Evolutionary conservation across 2,797 vertebrate genomes (phyloP).

Genomic region (Champsocephalus esox): DNA sequence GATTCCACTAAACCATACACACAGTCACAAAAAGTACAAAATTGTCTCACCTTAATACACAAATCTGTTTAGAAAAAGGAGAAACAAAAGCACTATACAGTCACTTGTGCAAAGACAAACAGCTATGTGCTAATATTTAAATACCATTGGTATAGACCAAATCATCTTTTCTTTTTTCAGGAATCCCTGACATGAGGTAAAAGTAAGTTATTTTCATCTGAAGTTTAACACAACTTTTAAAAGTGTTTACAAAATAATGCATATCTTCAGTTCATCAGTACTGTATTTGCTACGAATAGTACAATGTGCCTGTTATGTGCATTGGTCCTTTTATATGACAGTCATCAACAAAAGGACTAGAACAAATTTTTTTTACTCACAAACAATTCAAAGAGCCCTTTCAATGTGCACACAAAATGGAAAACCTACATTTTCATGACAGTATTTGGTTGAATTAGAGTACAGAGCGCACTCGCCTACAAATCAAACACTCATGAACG

Average conservation of each 20-base stretch:
- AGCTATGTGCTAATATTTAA: constrained; percentile 89
- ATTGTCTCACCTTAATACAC: constrained; percentile 87
- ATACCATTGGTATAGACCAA: constrained; percentile 85
- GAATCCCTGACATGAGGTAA: constrained; percentile 90
- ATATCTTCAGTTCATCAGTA: constrained; percentile 88
- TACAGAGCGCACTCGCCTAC: constrained; percentile 74
- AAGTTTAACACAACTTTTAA: constrained; percentile 83
- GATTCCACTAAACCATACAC: constrained; percentile 87
- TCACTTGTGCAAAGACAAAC: constrained; percentile 90
- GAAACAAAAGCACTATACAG: constrained; percentile 87
- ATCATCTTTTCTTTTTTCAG: constrained; percentile 83
- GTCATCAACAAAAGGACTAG: constrained; percentile 81
- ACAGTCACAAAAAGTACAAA: constrained; percentile 90
- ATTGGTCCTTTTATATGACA: constrained; percentile 84
- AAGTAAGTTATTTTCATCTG: constrained; percentile 86
- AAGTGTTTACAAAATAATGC: constrained; percentile 89
- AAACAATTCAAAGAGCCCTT: constrained; percentile 89
- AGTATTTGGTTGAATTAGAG: constrained; percentile 84
- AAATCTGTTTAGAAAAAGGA: constrained; percentile 87
- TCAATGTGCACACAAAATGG: constrained; percentile 88
- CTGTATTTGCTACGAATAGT: constrained; percentile 89
- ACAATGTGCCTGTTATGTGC: constrained; percentile 87
- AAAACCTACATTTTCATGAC: constrained; percentile 85
- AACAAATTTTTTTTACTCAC: constrained; percentile 80
- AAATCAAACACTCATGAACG: constrained; percentile 76